Conservation (phyloP, 2,113 vertebrate species). For the Micromys minutus region DNA sequence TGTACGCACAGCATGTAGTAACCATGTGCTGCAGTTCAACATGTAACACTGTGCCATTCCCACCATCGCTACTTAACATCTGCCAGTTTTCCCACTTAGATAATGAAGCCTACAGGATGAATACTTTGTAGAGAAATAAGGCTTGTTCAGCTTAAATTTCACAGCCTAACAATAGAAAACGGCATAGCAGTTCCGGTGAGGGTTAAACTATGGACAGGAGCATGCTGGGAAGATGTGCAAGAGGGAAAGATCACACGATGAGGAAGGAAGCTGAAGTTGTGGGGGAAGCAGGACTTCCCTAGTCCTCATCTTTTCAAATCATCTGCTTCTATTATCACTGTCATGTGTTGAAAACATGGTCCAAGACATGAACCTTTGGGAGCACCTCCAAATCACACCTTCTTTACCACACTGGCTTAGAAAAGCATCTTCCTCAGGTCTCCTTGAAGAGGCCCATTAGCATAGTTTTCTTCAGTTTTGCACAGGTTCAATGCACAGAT, state of each 20-base stretch:
- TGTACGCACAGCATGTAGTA: neutral
- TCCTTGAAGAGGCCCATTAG: neutral
- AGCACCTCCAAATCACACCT: neutral
- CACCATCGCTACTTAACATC: neutral
- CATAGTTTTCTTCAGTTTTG: neutral
- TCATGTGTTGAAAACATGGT: neutral
- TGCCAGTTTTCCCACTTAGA: neutral
- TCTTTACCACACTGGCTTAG: neutral
- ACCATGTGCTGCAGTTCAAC: neutral
- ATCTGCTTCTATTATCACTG: neutral
- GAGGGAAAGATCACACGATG: neutral
- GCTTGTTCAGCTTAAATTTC: neutral
- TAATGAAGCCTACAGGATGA: neutral
- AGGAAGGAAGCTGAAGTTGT: neutral
- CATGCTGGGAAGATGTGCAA: neutral
- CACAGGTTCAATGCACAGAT: neutral
- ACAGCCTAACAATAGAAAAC: neutral
- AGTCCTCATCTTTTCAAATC: neutral
- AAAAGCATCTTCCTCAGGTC: neutral
- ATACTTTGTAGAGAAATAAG: neutral
- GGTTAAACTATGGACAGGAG: neutral
- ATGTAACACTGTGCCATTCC: neutral
- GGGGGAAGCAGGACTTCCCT: neutral
- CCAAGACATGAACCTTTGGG: neutral
- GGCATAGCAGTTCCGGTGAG: neutral